Percentiles rank a stretch among this genome's conserved stretches.
Evolutionary conservation across 2,113 vertebrate genomes (phyloP).

Genomic region (Gymnorhina tibicen): DNA sequence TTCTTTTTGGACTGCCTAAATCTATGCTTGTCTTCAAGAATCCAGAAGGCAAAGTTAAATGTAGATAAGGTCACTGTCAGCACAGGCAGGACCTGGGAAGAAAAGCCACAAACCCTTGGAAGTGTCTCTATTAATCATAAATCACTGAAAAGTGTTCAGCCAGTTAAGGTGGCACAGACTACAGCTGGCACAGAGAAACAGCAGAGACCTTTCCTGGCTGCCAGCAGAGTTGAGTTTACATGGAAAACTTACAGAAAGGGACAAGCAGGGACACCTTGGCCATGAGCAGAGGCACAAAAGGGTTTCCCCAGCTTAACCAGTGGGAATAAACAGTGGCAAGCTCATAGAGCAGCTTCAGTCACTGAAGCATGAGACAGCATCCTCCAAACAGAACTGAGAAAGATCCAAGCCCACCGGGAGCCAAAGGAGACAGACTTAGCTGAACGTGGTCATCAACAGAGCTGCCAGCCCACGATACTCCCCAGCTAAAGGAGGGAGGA

Average conservation of each 20-base stretch:
- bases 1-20: background rate
- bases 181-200: background rate
- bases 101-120: background rate
- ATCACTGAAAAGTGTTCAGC: background rate
- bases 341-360: background rate
- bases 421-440: background rate
- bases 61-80: background rate
- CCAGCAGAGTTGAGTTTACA: background rate
- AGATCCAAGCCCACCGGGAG: background rate
- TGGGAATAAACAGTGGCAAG: background rate
- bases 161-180: background rate
- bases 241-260: background rate
- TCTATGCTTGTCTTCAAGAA: background rate
- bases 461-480: background rate
- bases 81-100: background rate
- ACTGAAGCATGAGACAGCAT: background rate
- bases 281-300: background rate
- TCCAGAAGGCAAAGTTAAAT: background rate
- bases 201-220: background rate
- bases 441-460: background rate
- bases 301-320: background rate
- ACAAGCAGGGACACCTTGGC: background rate
- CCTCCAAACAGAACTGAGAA: background rate
- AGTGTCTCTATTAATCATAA: background rate
- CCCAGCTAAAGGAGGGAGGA: background rate